These are phyloP conservation scores for Uromys caudimaculatus DNA, from an alignment of 2,797 vertebrate genomes.

Conservation along the genomic window DNA sequence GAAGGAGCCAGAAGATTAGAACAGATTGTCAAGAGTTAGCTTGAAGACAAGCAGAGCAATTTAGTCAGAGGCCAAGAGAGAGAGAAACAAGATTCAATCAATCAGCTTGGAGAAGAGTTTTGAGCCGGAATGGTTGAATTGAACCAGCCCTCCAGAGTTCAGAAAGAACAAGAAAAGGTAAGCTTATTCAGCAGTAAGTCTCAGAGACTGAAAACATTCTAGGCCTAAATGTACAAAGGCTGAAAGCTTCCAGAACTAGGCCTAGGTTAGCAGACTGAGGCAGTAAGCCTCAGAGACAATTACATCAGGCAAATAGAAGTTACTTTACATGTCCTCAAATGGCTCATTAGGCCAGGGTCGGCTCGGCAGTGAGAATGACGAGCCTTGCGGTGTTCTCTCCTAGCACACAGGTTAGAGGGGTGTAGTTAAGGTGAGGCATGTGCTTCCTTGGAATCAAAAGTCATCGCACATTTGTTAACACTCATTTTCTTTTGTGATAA, in stretches of 20 bases:
- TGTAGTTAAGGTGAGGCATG: not conserved
- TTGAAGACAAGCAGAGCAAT: not conserved
- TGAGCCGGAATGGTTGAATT: not conserved
- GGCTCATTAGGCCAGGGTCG: not conserved
- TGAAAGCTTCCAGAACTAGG: not conserved
- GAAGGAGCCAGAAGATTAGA: not conserved
- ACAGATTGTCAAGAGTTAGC: not conserved
- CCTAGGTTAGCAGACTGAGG: not conserved
- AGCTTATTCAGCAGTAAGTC: not conserved
- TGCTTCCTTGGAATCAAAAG: not conserved
- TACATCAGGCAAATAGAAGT: not conserved
- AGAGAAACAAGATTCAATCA: not conserved
- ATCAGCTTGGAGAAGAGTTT: not conserved
- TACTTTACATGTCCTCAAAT: not conserved
- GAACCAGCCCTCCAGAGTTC: not conserved
- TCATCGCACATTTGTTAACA: conserved; percentile 34
- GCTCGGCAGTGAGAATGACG: not conserved
- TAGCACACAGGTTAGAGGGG: conserved; percentile 3
- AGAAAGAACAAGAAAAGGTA: not conserved
- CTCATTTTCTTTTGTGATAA: conserved; percentile 68
- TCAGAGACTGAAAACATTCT: not conserved
- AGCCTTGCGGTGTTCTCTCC: not conserved
- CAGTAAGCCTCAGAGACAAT: not conserved
- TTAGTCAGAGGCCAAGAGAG: not conserved
- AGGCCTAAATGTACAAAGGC: not conserved